Percentiles rank a stretch among this genome's conserved stretches.
These are phyloP conservation scores for Pandemis heparana DNA, from an alignment of 2,888 invertebrate genomes.

Conservation along the genomic window DNA sequence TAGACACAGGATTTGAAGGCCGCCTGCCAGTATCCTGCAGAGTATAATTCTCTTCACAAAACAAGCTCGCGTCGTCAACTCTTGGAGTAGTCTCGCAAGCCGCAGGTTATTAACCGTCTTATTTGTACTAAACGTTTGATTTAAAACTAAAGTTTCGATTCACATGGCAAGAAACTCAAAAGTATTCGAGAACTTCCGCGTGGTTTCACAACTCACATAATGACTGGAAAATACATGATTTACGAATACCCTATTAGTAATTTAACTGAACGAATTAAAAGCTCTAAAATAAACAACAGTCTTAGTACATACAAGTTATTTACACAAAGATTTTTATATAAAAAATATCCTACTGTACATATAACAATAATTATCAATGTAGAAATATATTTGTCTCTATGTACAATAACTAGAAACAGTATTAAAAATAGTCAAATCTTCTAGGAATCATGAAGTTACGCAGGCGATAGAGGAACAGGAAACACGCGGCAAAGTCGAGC, in stretches of 20 bases:
- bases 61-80: background rate
- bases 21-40: background rate
- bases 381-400: constrained; percentile 82
- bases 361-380: constrained; percentile 78
- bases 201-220: constrained; percentile 53
- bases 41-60: background rate
- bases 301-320: constrained; percentile 83
- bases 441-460: constrained; percentile 74
- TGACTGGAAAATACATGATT: constrained; percentile 83
- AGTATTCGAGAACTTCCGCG: constrained; percentile 46
- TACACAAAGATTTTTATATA: constrained; percentile 81
- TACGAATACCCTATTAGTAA: constrained; percentile 70
- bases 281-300: constrained; percentile 84
- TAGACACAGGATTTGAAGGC: background rate
- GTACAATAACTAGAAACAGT: constrained; percentile 79
- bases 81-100: background rate
- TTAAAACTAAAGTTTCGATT: constrained; percentile 52
- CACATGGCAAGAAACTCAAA: constrained; percentile 59
- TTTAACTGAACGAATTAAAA: constrained; percentile 81
- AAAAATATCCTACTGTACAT: constrained; percentile 84
- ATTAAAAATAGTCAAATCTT: constrained; percentile 81
- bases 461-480: constrained; percentile 47
- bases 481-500: background rate
- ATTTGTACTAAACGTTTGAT: constrained; percentile 54
- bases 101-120: constrained; percentile 5